Base-by-base conservation (phyloP, 1,140 invertebrate genomes). In the Leptinotarsa undecemlineata region DNA sequence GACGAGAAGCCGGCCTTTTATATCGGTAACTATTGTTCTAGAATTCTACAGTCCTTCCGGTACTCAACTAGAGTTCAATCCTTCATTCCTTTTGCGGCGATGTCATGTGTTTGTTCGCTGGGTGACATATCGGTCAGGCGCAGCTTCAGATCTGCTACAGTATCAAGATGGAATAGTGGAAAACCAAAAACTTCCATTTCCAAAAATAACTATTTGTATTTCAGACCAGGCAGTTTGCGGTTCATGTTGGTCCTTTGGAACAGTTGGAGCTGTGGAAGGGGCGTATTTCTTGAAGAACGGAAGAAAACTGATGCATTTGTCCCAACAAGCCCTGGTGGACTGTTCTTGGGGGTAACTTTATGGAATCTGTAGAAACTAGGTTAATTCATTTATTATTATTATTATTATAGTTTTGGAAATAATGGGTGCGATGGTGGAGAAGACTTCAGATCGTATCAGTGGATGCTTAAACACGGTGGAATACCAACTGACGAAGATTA, bases 351-450 rank as follows among this genome's bases (percentile, higher is more conserved):
- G 93, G 80, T 91, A 83, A 42, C 51, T 57, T 19, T n/a, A 42
- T 68, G 33, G n/a, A 64, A 64, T 19, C 20, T 64, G 23, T 64
- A 23, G 62, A 64, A 23, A 26, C 20, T 61, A 61, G 17, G 20
- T 61, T 19, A 0, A 20, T 15, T 61, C 17, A 64, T 33, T 33
- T 33, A 6, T 33, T 4, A 33, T 57, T 5, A 57, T 57, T 57
- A 3, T 17, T 33, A 68, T 68, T 73, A 73, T 68, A 89, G 88
- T 74, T 94, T 90, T 84, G 95, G 96, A 21, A 98, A 98, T 85
- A 98, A 98, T 86, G 97, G 95, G 3, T 98, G 97, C 86, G 96
- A 98, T 87, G 97, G 97, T 26, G 97, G 97, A 66, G 95, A 98
- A 87, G 94, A 96, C 85, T 98, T 94, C 84, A 88, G 95, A 73